A percentile compares a stretch with the other conserved stretches of the same genome.
phyloP scores from a whole-genome alignment of 2,888 invertebrate genomes.

The Carterocephalus palaemon region DNA sequence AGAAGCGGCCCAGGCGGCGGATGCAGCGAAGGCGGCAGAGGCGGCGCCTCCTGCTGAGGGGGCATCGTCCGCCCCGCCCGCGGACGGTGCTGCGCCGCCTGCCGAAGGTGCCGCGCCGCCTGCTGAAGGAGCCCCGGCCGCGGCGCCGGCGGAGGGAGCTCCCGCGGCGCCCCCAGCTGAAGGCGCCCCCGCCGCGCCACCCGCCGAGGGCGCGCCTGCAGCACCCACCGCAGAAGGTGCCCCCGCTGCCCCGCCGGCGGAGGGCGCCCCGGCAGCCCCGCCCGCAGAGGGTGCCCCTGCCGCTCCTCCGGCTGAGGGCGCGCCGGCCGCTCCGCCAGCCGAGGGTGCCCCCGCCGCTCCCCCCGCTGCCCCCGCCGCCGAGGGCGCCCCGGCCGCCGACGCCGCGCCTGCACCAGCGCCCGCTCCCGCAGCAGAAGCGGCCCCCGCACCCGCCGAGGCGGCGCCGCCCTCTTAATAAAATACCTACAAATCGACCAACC shows the following conservation, averaged over 20 bases:
- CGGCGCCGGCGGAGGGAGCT: conserved; percentile 36
- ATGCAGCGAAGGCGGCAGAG: conserved; percentile 25
- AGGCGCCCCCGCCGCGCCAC: conserved; percentile 46
- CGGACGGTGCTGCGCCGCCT: conserved; percentile 26
- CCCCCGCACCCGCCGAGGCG: conserved; percentile 31
- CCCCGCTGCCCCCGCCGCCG: conserved; percentile 28
- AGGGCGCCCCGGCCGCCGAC: conserved; percentile 26
- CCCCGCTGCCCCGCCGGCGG: conserved; percentile 37
- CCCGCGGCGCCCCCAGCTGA: conserved; percentile 43
- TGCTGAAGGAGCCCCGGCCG: conserved; percentile 32
- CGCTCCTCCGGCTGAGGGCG: conserved; percentile 28
- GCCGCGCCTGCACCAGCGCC: conserved; percentile 29
- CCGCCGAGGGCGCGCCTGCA: conserved; percentile 47
- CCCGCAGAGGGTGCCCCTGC: conserved; percentile 37
- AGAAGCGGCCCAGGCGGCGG: conserved; percentile 15
- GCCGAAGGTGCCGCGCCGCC: conserved; percentile 21
- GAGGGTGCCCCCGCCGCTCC: conserved; percentile 31
- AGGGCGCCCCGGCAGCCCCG: conserved; percentile 31
- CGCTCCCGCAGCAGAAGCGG: conserved; percentile 31
- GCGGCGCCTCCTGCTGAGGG: conserved; percentile 27
- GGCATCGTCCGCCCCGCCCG: conserved; percentile 24
- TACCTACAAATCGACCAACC: neutral
- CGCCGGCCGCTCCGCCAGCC: conserved; percentile 27
- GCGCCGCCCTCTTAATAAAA: conserved; percentile 32
- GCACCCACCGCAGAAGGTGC: conserved; percentile 37